These are phyloP conservation scores for Psix sp. DNA, from an alignment of 1,140 invertebrate genomes.

Conservation along the genomic window DNA sequence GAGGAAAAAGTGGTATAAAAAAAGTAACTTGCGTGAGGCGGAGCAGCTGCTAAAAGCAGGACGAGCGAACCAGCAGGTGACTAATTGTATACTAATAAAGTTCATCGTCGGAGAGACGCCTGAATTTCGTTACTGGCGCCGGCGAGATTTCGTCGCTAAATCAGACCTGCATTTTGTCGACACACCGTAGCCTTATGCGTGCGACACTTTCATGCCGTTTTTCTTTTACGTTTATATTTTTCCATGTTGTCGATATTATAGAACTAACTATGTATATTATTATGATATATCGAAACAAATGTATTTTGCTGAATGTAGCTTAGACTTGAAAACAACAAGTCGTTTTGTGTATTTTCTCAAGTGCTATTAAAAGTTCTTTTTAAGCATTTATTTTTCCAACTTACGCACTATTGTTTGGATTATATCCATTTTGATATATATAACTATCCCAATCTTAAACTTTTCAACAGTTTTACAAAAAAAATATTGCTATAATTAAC, in stretches of 20 bases:
- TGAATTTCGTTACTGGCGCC: slow-evolving; percentile 66
- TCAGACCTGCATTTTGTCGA: slow-evolving; percentile 50
- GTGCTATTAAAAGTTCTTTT: too few species aligned
- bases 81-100: slow-evolving; percentile 70
- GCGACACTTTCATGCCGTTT: slow-evolving; percentile 42
- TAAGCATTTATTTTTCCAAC: too few species aligned
- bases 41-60: slow-evolving; percentile 61
- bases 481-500: too few species aligned
- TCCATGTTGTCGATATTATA: not conserved
- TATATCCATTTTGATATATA: too few species aligned
- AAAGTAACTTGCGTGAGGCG: slow-evolving; percentile 48
- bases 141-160: slow-evolving; percentile 52
- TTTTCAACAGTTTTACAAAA: too few species aligned
- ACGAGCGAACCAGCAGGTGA: slow-evolving; percentile 58
- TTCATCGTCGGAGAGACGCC: slow-evolving; percentile 67
- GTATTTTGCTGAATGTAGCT: too few species aligned
- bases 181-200: slow-evolving; percentile 49
- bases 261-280: not conserved
- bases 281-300: slow-evolving; percentile 15
- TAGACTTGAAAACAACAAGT: too few species aligned
- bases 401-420: too few species aligned
- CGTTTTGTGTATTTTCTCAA: too few species aligned
- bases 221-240: slow-evolving; percentile 4
- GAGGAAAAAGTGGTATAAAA: slow-evolving; percentile 59
- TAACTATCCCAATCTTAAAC: too few species aligned